Evolutionary conservation across 64 coral and sea anemone genomes (phyloP).

Genomic region (Montipora capricornis): DNA sequence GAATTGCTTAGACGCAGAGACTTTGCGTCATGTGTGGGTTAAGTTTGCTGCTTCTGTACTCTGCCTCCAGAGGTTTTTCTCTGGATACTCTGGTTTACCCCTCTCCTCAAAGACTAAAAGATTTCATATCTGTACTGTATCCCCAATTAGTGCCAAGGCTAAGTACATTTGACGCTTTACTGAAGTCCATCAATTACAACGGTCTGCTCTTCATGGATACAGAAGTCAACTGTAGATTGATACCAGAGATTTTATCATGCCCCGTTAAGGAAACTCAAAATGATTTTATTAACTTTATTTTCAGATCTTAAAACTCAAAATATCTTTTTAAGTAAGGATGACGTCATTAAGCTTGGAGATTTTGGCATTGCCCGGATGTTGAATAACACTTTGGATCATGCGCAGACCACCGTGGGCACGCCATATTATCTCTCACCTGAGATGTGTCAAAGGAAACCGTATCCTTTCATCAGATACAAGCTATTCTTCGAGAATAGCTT

Average conservation of each 20-base stretch:
- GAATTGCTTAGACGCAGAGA: no score
- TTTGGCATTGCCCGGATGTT: conserved; percentile 98
- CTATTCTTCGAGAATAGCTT: neutral
- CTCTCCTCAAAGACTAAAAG: no score
- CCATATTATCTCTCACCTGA: conserved; percentile 99
- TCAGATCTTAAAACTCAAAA: conserved; percentile 98
- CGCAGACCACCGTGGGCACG: conserved; percentile 93
- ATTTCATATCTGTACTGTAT: no score
- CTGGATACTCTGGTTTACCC: no score
- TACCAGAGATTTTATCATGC: neutral
- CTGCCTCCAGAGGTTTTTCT: no score
- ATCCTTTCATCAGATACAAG: conserved; percentile 64
- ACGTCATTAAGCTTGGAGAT: conserved; percentile 95
- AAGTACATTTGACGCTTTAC: no score
- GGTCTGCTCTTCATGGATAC: no score
- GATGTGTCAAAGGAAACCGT: conserved; percentile 97
- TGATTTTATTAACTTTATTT: conserved; percentile 2
- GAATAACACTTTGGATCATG: conserved; percentile 93
- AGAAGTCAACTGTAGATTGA: neutral
- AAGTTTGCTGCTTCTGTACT: no score
- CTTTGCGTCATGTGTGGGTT: no score
- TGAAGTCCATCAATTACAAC: no score
- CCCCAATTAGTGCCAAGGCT: no score
- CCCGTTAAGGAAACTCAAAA: neutral
- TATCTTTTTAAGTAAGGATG: conserved; percentile 89